Evolutionary conservation across 2,797 vertebrate species (phyloP), one percentile per base, ranked within the genome.

Genomic region (Hoplostethus mediterraneus): DNA sequence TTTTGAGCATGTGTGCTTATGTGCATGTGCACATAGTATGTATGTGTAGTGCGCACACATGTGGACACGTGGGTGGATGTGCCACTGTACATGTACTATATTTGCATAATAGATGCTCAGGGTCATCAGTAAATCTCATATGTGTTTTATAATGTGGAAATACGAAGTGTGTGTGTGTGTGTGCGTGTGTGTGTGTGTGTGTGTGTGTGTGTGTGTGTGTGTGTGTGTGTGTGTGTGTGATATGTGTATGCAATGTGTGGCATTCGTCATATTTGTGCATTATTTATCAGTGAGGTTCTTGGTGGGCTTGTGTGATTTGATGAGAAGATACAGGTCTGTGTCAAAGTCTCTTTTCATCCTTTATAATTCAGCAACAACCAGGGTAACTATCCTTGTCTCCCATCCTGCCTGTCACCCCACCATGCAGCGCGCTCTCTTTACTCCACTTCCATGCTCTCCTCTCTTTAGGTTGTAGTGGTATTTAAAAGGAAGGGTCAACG

Each of bases 251-350:
- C 53, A 56, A 45, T 71, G 58, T 71, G 48, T 54, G 49, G 63
- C 58, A 31, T 57, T 28, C 40, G 13, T 66, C 36, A 51, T 70
- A 42, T 64, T 14, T 55, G 25, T 92, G 54, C 77, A 87, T 93
- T 86, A 92, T 92, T 92, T 31, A 93, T 87, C 42, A 0, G 53
- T 71, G 54, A 82, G 72, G 77, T 89, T 88, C 86, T 82, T 86
- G 83, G 80, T 87, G 80, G 79, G 90, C 83, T 77, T 89, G 84
- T 90, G 83, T 85, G 88, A 90, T 88, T 89, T 91, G 87, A 92
- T 85, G 81, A 86, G 83, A 87, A 86, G 82, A 88, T 89, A 86
- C 89, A 89, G 88, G 90, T 89, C 84, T 84, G 79, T 90, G 87
- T 91, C 88, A 87, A 75, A 45, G 57, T 91, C 73, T 82, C 71